Conservation (phyloP, 2,888 invertebrate species). For the Phyllotreta cruciferae region DNA sequence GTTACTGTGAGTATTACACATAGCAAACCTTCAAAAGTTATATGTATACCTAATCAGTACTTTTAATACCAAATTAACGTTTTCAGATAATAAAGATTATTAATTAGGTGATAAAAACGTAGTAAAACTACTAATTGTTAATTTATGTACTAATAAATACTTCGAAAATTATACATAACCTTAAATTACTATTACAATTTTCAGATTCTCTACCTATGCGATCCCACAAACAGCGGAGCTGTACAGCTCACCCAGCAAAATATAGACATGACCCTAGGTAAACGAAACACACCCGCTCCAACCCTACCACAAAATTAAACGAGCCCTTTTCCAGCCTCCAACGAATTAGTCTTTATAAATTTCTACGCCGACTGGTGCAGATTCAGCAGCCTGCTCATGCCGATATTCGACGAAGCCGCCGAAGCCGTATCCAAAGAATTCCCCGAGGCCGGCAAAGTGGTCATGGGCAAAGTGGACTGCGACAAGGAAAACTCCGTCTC, state of each 20-base stretch:
- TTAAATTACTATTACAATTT: slow-evolving; percentile 43
- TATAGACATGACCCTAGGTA: slow-evolving; percentile 86
- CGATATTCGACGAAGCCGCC: slow-evolving; percentile 95
- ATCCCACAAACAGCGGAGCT: slow-evolving; percentile 82
- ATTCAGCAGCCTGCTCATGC: slow-evolving; percentile 96
- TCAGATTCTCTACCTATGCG: slow-evolving; percentile 66
- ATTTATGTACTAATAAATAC: background rate
- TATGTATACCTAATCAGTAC: background rate
- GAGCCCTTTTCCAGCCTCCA: slow-evolving; percentile 75
- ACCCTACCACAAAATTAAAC: no score
- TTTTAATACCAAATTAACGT: background rate
- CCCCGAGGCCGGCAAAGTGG: slow-evolving; percentile 83
- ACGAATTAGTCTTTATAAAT: slow-evolving; percentile 97
- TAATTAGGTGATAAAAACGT: background rate
- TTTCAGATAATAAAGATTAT: background rate
- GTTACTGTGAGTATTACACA: slow-evolving; percentile 17
- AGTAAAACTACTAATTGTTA: background rate
- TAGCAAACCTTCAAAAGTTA: background rate
- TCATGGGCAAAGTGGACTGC: slow-evolving; percentile 97
- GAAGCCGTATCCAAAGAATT: slow-evolving; percentile 82
- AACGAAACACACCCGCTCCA: slow-evolving; percentile 50
- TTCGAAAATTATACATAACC: background rate
- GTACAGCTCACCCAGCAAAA: slow-evolving; percentile 81
- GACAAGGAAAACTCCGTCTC: slow-evolving; percentile 90
- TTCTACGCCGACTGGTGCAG: slow-evolving; percentile 99